Evolutionary conservation across 2,113 vertebrate genomes (phyloP), one percentile per base, ranked within the genome.

Genomic region (Cheilinus undulatus): DNA sequence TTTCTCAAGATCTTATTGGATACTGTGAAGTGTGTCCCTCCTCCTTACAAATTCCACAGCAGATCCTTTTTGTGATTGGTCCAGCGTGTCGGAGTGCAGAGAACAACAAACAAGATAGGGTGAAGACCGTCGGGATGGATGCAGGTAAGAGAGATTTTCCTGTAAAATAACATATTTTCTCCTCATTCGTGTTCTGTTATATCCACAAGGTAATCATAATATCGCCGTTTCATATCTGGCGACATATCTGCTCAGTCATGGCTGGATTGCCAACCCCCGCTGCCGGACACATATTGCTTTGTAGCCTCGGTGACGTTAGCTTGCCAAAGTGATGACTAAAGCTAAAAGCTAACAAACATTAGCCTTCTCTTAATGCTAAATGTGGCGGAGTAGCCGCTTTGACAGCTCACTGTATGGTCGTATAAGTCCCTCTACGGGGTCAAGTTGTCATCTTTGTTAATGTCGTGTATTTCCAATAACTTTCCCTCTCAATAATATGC

Each of bases 111-210:
- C 92, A 93, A 88, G 92, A 64, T 91, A 88, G 93, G 88, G 89
- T 92, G 90, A 89, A 89, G 75, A 87, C 82, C 88, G 90, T 93
- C 94, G 92, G 92, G 88, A 95, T 95, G 94, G 94, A 94, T 92
- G 93, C 94, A 93, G 93, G 94, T 95, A 92, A 89, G 85, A 56
- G 46, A 74, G n/a, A 66, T 64, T 77, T 73, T 67, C 14, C 1
- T 40, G 14, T 28, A 30, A 77, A 76, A 72, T 57, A 43, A 46
- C 30, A 15, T 2, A 0, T 10, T 20, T 62, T 69, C 38, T 23
- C 5, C 17, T 1, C 12, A 1, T 5, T 51, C 28, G 8, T 30
- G 20, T 26, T 4, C 1, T 26, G 7, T 1, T 45, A 0, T 46
- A 3, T 3, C 1, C 1, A 11, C 4, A 36, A 11, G 64, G 8